phyloP scores from a whole-genome alignment of 2,797 vertebrate species.

The Myotis pilosus region DNA sequence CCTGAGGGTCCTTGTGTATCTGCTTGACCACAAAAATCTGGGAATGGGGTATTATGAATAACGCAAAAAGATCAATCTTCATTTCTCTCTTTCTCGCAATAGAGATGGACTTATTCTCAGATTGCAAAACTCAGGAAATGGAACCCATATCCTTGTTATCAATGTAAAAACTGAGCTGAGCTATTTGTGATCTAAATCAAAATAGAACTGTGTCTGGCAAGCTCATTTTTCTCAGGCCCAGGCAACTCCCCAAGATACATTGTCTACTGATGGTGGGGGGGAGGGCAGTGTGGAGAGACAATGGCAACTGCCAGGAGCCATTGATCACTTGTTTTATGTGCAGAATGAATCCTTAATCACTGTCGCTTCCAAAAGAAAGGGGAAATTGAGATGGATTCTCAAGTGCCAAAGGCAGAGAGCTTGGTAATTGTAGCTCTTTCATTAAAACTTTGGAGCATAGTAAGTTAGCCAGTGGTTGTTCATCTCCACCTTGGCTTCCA shows the following conservation, averaged over 20 bases:
- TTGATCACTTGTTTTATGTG: conserved; percentile 76
- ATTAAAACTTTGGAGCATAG: conserved; percentile 62
- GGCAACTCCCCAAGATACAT: conserved; percentile 70
- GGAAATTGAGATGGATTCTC: conserved; percentile 82
- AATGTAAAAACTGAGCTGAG: conserved; percentile 69
- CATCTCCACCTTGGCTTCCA: not conserved
- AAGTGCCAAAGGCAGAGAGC: conserved; percentile 75
- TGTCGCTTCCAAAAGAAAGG: conserved; percentile 78
- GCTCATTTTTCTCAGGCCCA: conserved; percentile 77
- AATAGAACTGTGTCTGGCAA: conserved; percentile 70
- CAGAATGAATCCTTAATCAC: conserved; percentile 82
- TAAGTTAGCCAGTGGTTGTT: conserved; percentile 33
- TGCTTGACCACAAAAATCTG: not conserved
- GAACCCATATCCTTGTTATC: conserved; percentile 62
- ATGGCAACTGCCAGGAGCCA: conserved; percentile 80
- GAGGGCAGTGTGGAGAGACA: conserved; percentile 72
- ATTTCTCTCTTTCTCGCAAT: not conserved
- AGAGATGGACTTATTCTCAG: conserved; percentile 32
- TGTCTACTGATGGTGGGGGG: conserved; percentile 63
- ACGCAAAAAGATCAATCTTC: not conserved
- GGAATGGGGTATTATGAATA: not conserved
- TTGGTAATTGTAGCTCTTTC: conserved; percentile 71
- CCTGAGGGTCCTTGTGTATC: not conserved
- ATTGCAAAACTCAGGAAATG: conserved; percentile 50
- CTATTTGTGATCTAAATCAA: conserved; percentile 71